Conservation (phyloP, 2,888 invertebrate species). For the Dioctria linearis region DNA sequence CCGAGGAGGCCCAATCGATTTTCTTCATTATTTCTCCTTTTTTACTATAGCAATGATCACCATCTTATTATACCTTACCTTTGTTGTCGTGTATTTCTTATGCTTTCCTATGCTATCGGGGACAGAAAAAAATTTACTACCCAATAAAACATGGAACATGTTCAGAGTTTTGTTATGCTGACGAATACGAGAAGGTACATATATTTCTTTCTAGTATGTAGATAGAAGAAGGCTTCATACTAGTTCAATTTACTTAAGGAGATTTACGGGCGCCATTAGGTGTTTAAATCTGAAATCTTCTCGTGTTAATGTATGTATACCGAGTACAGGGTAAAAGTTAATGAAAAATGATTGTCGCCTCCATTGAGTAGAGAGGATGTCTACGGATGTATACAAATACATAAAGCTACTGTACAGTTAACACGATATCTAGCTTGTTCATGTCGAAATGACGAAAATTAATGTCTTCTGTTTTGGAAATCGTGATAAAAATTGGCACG, state of each 20-base stretch:
- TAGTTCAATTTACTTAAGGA: background rate
- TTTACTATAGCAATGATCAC: slow-evolving; percentile 43
- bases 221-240: too few species aligned
- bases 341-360: background rate
- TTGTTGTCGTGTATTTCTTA: background rate
- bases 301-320: slow-evolving; percentile 8
- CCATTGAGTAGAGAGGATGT: background rate
- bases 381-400: background rate
- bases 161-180: background rate
- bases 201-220: too few species aligned
- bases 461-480: background rate
- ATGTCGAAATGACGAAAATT: background rate
- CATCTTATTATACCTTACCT: background rate
- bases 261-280: slow-evolving; percentile 21
- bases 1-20: slow-evolving; percentile 43
- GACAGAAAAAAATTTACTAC: slow-evolving; percentile 35
- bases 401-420: background rate
- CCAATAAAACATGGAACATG: slow-evolving; percentile 33
- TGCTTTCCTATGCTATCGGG: slow-evolving; percentile 6
- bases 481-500: too few species aligned
- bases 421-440: background rate
- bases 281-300: slow-evolving; percentile 20
- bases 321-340: background rate
- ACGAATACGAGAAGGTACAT: slow-evolving; percentile 1
- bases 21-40: slow-evolving; percentile 42